phyloP scores from a whole-genome alignment of 2,113 vertebrate species.

The Peromyscus californicus region DNA sequence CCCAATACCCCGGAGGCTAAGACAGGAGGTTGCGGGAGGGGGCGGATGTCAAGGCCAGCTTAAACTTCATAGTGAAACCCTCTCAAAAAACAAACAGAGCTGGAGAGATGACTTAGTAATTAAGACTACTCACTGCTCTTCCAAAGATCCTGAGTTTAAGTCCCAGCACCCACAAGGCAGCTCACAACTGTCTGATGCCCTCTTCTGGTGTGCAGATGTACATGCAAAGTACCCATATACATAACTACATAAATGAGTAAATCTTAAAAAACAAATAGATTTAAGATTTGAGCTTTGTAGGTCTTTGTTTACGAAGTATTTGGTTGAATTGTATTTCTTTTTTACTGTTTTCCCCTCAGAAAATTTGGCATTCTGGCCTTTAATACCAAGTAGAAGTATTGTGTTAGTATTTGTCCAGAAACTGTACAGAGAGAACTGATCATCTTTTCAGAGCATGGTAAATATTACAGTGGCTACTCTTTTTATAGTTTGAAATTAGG shows the following conservation, averaged over 20 bases:
- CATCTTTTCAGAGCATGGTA: constrained; percentile 51
- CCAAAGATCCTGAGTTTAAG: background rate
- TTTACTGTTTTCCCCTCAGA: constrained; percentile 53
- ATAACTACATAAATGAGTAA: background rate
- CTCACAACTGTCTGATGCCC: background rate
- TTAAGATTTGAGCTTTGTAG: background rate
- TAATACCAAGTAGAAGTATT: constrained; percentile 49
- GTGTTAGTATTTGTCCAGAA: constrained; percentile 46
- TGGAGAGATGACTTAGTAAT: background rate
- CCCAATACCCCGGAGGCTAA: background rate
- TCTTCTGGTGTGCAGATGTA: background rate
- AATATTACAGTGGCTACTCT: constrained; percentile 41
- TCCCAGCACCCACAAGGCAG: background rate
- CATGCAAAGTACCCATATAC: background rate
- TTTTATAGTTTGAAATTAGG: constrained; percentile 59
- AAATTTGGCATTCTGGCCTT: constrained; percentile 58
- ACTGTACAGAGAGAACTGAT: constrained; percentile 12
- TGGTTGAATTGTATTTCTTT: constrained; percentile 47
- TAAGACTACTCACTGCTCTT: background rate
- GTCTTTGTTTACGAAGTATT: constrained; percentile 54
- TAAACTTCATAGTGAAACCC: background rate
- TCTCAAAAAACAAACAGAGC: background rate
- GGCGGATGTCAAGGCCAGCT: background rate
- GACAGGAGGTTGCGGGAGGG: background rate
- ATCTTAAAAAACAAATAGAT: background rate